phyloP scores from a whole-genome alignment of 92 coral and sea anemone genomes.

The Umimayanthus chanpuru region DNA sequence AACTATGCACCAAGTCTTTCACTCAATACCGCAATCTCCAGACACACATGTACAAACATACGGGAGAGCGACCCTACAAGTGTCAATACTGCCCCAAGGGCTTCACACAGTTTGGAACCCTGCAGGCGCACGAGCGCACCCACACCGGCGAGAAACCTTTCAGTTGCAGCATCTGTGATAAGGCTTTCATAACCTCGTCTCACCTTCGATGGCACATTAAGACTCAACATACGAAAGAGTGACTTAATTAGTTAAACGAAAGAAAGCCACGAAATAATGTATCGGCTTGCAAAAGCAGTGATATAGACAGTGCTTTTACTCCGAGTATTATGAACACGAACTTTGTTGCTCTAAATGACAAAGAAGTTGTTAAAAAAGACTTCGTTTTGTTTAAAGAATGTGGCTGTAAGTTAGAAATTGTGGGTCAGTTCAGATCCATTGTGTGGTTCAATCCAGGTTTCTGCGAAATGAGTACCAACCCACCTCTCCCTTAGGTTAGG shows the following conservation, averaged over 20 bases:
- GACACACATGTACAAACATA: slow-evolving; percentile 98
- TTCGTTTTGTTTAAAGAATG: background rate
- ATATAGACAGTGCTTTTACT: background rate
- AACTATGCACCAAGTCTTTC: slow-evolving; percentile 94
- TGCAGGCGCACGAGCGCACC: slow-evolving; percentile 97
- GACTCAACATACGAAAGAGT: slow-evolving; percentile 79
- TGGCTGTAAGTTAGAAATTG: background rate
- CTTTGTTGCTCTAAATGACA: background rate
- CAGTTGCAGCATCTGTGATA: slow-evolving; percentile 84
- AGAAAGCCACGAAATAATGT: background rate
- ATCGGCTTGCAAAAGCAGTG: too few relatives aligned
- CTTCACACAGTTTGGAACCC: slow-evolving; percentile 96
- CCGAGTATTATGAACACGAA: too few relatives aligned
- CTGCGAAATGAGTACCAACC: too few relatives aligned
- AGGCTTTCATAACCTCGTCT: slow-evolving; percentile 94
- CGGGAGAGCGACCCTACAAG: slow-evolving; percentile 93
- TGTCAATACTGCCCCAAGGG: slow-evolving; percentile 98
- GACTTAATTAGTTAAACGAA: slow-evolving; percentile 8
- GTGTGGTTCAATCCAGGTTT: too few relatives aligned
- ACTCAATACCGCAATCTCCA: slow-evolving; percentile 96
- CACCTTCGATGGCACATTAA: slow-evolving; percentile 97
- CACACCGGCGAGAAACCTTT: slow-evolving; percentile 98
- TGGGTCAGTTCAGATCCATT: too few relatives aligned
- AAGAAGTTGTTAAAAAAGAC: background rate
- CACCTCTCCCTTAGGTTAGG: too few relatives aligned